Conservation (phyloP, 2,797 vertebrate species). For the Glyptemys insculpta region DNA sequence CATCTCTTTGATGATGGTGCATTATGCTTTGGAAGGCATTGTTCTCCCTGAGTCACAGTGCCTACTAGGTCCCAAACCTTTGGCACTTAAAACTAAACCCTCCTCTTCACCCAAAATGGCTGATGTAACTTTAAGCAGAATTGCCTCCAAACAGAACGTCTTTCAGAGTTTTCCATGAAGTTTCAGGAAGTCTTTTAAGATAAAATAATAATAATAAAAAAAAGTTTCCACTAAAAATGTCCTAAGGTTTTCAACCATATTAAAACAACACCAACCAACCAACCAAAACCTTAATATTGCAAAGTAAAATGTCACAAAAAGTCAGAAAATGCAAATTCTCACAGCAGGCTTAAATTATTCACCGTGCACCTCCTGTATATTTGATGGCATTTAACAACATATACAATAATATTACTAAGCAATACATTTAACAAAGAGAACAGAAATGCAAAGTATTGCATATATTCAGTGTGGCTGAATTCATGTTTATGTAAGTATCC, state of each 20-base stretch:
- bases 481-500: not conserved
- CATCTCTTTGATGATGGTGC: not conserved
- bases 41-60: not conserved
- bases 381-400: not conserved
- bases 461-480: not conserved
- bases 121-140: conserved; percentile 7
- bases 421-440: not conserved
- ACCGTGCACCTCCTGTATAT: fast-evolving
- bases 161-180: conserved; percentile 25
- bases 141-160: not conserved
- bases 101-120: not conserved
- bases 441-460: not conserved
- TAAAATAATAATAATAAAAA: no score
- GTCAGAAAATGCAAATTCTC: not conserved
- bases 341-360: not conserved
- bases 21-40: not conserved
- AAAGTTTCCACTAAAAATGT: no score
- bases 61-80: not conserved
- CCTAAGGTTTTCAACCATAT: no score
- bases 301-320: no score
- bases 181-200: not conserved
- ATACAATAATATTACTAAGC: not conserved
- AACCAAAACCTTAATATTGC: no score
- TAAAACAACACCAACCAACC: no score
- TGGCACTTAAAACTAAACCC: not conserved